Evolutionary conservation across 1,140 invertebrate species (phyloP).

Genomic region (Platyscapa corneri): DNA sequence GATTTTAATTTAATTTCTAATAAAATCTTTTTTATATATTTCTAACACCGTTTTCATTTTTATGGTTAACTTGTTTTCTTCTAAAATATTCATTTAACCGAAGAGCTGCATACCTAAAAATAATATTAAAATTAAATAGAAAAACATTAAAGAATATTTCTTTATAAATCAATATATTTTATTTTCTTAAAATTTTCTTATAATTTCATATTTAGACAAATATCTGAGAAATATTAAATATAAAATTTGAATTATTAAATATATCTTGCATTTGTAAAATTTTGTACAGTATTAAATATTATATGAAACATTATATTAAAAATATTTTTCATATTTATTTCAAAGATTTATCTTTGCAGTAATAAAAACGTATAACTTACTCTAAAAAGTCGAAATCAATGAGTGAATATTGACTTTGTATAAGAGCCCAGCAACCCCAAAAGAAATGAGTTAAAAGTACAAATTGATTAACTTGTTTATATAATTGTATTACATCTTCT

Average conservation of each 20-base stretch:
- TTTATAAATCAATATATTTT: not conserved
- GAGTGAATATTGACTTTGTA: slow-evolving; percentile 91
- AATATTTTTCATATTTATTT: slow-evolving; percentile 2
- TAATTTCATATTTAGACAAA: no score
- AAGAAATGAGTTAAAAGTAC: slow-evolving; percentile 88
- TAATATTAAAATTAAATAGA: slow-evolving; percentile 57
- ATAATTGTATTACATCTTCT: slow-evolving; percentile 81
- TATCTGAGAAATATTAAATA: not conserved
- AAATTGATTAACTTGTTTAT: slow-evolving; percentile 87
- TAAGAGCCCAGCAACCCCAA: slow-evolving; percentile 94
- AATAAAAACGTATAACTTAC: slow-evolving; percentile 76
- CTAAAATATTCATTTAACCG: slow-evolving; percentile 81
- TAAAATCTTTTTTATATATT: slow-evolving; percentile 32
- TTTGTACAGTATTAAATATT: slow-evolving; percentile 41
- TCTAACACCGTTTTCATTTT: slow-evolving; percentile 25
- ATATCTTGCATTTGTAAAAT: slow-evolving; percentile 6
- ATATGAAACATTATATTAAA: not conserved
- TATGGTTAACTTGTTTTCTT: slow-evolving; percentile 63
- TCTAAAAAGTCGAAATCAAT: slow-evolving; percentile 96
- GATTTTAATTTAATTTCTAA: not conserved
- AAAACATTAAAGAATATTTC: slow-evolving; percentile 7
- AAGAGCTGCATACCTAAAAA: slow-evolving; percentile 80
- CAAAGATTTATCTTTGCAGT: slow-evolving; percentile 9
- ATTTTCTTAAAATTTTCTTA: not conserved
- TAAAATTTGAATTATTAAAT: slow-evolving; percentile 1